A percentile compares a stretch with the other conserved stretches of the same genome.
Conservation (phyloP, 2,113 vertebrate genomes). For the Hemiscyllium ocellatum region DNA sequence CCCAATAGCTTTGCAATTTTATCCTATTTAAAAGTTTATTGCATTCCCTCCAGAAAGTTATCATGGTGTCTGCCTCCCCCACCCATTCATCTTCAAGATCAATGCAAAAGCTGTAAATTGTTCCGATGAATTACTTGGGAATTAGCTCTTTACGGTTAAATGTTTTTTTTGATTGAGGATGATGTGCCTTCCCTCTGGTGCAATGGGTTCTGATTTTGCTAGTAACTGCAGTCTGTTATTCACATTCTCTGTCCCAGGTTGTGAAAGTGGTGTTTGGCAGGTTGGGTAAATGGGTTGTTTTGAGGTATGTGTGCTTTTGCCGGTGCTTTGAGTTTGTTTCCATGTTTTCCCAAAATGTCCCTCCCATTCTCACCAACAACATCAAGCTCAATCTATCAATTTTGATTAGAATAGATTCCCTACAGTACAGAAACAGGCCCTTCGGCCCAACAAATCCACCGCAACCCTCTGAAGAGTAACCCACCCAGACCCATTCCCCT, state of each 20-base stretch:
- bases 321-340: neutral
- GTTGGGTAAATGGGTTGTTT: neutral
- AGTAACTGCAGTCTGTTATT: neutral
- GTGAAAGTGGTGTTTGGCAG: too few species aligned
- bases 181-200: neutral
- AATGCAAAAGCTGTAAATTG: neutral
- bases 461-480: too few species aligned
- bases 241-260: neutral
- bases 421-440: too few species aligned
- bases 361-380: too few species aligned
- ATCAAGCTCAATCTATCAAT: too few species aligned
- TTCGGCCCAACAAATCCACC: too few species aligned
- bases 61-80: neutral
- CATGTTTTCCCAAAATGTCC: neutral
- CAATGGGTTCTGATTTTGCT: neutral
- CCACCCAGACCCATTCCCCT: too few species aligned
- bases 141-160: neutral
- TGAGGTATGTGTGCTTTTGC: neutral
- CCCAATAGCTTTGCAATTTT: neutral
- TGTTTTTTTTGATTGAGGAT: neutral
- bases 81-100: neutral
- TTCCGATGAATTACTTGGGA: neutral
- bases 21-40: neutral
- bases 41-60: neutral
- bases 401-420: too few species aligned